phyloP scores from a whole-genome alignment of 2,797 vertebrate species.

The Ctenochaetus hawaiiensis region DNA sequence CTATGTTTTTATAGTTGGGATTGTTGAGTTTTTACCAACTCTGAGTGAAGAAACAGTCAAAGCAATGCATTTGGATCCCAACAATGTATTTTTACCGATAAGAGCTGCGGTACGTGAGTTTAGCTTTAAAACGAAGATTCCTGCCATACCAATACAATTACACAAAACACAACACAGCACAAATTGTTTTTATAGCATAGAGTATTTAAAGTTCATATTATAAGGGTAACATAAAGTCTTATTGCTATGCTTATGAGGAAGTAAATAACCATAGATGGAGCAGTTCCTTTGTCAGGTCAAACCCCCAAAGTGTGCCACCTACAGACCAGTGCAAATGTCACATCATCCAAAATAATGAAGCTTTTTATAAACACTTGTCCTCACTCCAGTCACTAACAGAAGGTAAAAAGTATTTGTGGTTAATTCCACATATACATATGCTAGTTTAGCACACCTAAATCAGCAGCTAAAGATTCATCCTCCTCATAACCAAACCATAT shows the following conservation, averaged over 20 bases:
- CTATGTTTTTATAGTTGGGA: no score
- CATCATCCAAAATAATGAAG: not conserved
- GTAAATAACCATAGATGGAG: not conserved
- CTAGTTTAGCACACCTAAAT: not conserved
- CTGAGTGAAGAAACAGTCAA: no score
- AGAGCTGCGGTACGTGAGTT: no score
- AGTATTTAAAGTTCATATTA: no score
- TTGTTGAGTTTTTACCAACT: no score
- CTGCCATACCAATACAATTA: no score
- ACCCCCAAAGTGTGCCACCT: not conserved
- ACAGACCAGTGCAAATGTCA: not conserved
- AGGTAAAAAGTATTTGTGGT: not conserved
- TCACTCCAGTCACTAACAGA: not conserved
- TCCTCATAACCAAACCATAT: not conserved
- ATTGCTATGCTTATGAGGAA: not conserved
- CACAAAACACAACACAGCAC: no score
- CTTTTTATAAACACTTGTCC: no score
- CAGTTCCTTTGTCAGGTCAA: not conserved
- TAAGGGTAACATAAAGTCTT: not conserved
- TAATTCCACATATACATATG: not conserved
- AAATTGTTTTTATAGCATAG: no score
- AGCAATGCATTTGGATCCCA: no score
- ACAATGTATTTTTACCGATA: no score
- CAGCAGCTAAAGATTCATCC: not conserved
- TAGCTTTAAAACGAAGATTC: no score